Conservation (phyloP, 2,888 invertebrate species). For the Tryphoninae sp. region DNA sequence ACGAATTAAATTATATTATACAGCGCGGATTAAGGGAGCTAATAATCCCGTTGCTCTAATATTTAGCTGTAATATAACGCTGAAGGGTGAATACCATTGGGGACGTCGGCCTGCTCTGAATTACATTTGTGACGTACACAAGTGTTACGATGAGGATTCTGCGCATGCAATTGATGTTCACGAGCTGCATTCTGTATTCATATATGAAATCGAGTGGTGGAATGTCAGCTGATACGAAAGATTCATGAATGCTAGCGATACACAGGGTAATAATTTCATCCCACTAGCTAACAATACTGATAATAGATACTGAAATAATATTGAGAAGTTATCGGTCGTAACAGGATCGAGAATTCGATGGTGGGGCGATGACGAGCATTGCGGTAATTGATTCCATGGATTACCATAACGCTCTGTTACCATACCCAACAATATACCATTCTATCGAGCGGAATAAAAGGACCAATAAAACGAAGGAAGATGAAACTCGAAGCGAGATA, state of each 20-base stretch:
- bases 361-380: neutral
- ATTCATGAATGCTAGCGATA: neutral
- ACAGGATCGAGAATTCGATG: neutral
- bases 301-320: neutral
- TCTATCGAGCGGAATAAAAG: constrained; percentile 17
- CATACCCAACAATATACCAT: neutral
- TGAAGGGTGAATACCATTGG: neutral
- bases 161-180: neutral
- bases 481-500: neutral
- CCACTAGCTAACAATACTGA: neutral
- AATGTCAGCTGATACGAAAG: neutral
- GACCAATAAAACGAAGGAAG: constrained; percentile 10
- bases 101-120: neutral
- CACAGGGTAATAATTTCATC: neutral
- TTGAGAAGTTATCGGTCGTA: neutral
- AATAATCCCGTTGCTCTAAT: neutral
- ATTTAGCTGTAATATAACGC: neutral
- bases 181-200: neutral
- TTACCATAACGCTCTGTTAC: neutral
- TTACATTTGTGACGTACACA: neutral
- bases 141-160: constrained; percentile 1
- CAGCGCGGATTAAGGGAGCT: neutral
- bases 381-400: constrained; percentile 3
- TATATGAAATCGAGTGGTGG: constrained; percentile 1
- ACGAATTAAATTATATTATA: neutral